Evolutionary conservation across 2,888 invertebrate genomes (phyloP), one percentile per base, ranked within the genome.

Genomic region (Eupsilia transversa): DNA sequence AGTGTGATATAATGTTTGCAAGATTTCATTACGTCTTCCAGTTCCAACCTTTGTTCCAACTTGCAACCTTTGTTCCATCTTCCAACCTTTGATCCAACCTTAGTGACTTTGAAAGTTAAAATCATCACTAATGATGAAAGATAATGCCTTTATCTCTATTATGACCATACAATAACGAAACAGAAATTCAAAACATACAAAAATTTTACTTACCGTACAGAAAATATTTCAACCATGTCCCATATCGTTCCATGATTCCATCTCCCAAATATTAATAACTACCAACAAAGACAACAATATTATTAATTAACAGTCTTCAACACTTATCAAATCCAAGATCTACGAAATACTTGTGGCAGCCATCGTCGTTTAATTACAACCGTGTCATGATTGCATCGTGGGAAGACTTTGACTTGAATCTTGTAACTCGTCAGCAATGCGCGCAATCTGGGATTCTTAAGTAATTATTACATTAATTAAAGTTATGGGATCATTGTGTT

Each of bases 401-500:
- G 71, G 79, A 77, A 77, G 57, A n/a, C 41, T 70, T n/a, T 27
- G 49, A 41, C 57, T 49, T 33, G 35, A 57, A 23, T 79, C 79
- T 56, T 72, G 54, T 63, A 67, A 69, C 70, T 27, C 38, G 67
- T 65, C 54, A 79, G 72, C 43, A 64, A 61, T 65, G 71, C 57
- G 41, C 66, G 41, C 46, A 57, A 66, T 72, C 57, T 63, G 12
- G 17, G 65, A 61, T 41, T 61, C 41, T 59, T 57, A 54, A 23
- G 81, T 72, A 72, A 65, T 78, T 72, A 69, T 61, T 54, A 38
- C 68, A 67, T 74, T 78, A 49, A 80, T 80, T 73, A 61, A 71
- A 65, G 71, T 56, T 73, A 74, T 72, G 69, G 66, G 74, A 78
- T 67, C 72, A 76, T 84, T 79, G 76, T 77, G 35, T 57, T 65